phyloP scores from a whole-genome alignment of 2,888 invertebrate species.

The Beris morrisii region DNA sequence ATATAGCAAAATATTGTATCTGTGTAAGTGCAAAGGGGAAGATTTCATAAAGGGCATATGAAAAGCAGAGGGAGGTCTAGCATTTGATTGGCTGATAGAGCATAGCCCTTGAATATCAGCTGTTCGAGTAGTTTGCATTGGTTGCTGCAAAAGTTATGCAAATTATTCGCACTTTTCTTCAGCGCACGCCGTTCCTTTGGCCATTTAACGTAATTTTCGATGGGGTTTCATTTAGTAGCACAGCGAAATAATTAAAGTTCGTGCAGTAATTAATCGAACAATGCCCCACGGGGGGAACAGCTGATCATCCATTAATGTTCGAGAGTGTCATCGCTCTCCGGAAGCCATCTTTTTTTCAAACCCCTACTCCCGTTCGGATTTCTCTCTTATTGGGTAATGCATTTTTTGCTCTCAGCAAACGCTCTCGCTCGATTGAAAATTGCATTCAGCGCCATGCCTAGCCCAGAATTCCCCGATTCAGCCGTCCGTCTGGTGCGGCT shows the following conservation, averaged over 20 bases:
- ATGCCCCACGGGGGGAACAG: slow-evolving; percentile 4
- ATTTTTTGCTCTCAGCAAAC: background rate
- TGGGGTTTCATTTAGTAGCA: no score
- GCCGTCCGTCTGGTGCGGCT: slow-evolving; percentile 18
- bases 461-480: slow-evolving; percentile 6
- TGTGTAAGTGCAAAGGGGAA: no score
- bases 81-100: slow-evolving; percentile 7
- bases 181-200: no score
- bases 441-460: slow-evolving; percentile 21
- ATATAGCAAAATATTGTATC: no score
- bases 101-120: slow-evolving; percentile 24
- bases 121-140: slow-evolving; percentile 12
- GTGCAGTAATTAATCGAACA: background rate
- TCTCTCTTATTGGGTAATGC: slow-evolving; percentile 23
- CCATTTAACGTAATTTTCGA: no score
- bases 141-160: no score
- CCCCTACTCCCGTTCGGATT: slow-evolving; percentile 11
- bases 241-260: no score
- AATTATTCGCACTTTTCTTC: no score
- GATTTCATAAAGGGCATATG: no score
- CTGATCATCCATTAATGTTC: slow-evolving; percentile 1
- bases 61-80: background rate
- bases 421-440: slow-evolving; percentile 5
- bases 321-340: slow-evolving; percentile 11
- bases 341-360: slow-evolving; percentile 25